Percentiles rank a stretch among this genome's conserved stretches.
phyloP scores from a whole-genome alignment of 2,113 vertebrate species.

The Bettongia penicillata region DNA sequence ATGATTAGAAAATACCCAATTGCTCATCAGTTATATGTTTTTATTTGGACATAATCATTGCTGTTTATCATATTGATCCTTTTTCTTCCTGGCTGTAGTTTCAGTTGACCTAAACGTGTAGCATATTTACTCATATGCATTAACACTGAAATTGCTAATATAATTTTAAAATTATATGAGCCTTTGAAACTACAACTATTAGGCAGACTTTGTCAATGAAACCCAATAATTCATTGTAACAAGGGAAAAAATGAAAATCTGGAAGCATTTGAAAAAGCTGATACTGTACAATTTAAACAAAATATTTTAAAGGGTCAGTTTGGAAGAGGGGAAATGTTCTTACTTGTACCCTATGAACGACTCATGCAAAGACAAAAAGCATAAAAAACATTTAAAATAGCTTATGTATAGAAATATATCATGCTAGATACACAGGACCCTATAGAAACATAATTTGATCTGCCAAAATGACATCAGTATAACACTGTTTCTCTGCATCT shows the following conservation, averaged over 20 bases:
- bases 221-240: background rate
- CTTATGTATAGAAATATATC: background rate
- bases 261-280: background rate
- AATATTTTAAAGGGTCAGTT: background rate
- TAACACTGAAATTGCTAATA: background rate
- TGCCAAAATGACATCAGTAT: background rate
- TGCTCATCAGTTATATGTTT: background rate
- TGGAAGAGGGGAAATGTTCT: background rate
- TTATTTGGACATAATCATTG: background rate
- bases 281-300: background rate
- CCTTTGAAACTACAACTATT: background rate
- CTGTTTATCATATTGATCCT: background rate
- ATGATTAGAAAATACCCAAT: background rate
- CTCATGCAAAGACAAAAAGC: background rate
- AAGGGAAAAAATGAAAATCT: background rate
- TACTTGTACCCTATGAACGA: background rate
- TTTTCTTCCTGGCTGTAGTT: background rate
- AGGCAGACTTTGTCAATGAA: background rate
- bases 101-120: background rate
- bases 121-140: background rate
- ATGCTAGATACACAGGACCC: background rate
- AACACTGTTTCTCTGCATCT: background rate
- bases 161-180: slow-evolving; percentile 16
- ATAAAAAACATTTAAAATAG: background rate
- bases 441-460: background rate